Evolutionary conservation across 2,888 invertebrate genomes (phyloP).

Genomic region (Eupithecia exiguata): DNA sequence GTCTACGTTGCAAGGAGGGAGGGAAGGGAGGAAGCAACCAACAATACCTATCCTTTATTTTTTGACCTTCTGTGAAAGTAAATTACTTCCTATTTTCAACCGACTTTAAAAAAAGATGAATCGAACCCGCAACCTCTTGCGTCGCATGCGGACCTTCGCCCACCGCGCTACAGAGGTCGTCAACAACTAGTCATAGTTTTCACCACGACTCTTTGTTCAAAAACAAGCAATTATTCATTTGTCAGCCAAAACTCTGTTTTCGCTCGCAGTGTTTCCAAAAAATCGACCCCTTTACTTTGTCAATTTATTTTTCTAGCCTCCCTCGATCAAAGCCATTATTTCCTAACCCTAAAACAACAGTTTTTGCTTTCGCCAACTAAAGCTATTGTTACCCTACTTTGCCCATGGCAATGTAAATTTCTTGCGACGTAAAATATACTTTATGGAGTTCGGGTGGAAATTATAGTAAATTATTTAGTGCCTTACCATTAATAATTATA

Average conservation of each 20-base stretch:
- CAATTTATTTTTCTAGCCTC: neutral
- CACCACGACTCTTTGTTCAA: neutral
- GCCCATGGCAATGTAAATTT: neutral
- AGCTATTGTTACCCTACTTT: neutral
- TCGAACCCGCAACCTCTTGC: too few relatives aligned
- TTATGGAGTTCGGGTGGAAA: neutral
- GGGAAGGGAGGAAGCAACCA: too few relatives aligned
- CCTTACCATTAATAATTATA: too few relatives aligned
- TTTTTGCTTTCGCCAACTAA: constrained; percentile 11
- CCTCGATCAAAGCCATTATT: neutral
- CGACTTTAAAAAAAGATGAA: too few relatives aligned
- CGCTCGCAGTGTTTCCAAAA: neutral
- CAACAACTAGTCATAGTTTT: neutral
- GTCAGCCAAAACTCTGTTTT: neutral
- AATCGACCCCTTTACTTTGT: neutral
- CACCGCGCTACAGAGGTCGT: too few relatives aligned
- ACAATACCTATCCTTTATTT: too few relatives aligned
- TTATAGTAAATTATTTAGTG: neutral
- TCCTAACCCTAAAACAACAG: constrained; percentile 7
- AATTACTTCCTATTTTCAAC: too few relatives aligned
- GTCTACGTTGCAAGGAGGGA: neutral
- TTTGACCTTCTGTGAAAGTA: too few relatives aligned
- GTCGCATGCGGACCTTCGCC: too few relatives aligned
- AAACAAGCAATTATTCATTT: neutral
- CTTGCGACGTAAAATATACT: neutral